Conservation (phyloP, 2,888 invertebrate genomes). For the Cephus rjabovi region DNA sequence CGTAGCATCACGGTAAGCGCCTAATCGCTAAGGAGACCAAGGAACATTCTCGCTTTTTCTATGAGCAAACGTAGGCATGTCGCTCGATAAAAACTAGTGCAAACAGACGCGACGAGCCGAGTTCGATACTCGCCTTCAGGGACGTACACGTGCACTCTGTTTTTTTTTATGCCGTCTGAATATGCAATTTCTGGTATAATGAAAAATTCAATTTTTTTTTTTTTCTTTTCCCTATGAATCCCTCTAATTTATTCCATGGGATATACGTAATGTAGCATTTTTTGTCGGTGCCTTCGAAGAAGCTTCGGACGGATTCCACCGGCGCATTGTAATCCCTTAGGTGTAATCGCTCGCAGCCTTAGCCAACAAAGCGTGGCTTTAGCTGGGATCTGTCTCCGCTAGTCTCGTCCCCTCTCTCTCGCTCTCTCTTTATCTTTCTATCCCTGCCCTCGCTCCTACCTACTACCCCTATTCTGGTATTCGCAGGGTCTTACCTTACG, state of each 20-base stretch:
- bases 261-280: background rate
- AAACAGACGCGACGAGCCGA: background rate
- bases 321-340: background rate
- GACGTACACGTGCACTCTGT: background rate
- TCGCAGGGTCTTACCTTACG: conserved; percentile 11
- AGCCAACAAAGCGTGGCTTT: conserved; percentile 23
- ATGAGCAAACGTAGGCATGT: background rate
- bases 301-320: background rate
- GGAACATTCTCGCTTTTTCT: background rate
- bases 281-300: background rate
- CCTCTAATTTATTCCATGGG: background rate
- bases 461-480: conserved; percentile 22
- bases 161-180: background rate
- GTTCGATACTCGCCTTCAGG: conserved; percentile 1
- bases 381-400: conserved; percentile 16
- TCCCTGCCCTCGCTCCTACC: background rate
- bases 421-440: background rate
- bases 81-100: background rate
- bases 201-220: background rate
- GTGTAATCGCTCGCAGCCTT: background rate
- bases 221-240: background rate
- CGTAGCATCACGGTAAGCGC: background rate
- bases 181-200: background rate
- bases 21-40: background rate
- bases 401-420: background rate